Evolutionary conservation across 2,797 vertebrate species (phyloP), one percentile per base, ranked within the genome.

Genomic region (Limnodromus scolopaceus): DNA sequence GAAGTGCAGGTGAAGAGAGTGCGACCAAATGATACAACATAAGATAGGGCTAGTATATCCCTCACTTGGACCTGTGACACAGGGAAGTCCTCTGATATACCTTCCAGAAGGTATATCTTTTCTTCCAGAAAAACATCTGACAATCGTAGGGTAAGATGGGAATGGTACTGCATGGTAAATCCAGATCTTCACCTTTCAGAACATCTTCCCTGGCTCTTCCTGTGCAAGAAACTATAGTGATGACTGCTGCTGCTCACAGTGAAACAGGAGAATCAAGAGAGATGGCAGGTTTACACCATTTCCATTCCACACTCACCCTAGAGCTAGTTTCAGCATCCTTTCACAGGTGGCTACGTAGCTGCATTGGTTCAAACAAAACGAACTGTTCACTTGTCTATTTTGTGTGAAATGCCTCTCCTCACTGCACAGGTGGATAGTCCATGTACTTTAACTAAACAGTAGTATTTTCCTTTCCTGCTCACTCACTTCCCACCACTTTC

Each of bases 331-430:
- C 60, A 49, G 14, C 5, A 18, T 64, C 18, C 24, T 75, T 86
- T 38, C 46, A 53, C 18, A 48, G 18, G 12, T 10, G 13, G 41
- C 34, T 46, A 90, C 0, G 0, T 10, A 68, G 34, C 10, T 65
- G 28, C n/a, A 36, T 32, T 69, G 30, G 46, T 25, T 83, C 41
- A 61, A 87, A 78, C 2, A 71, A 93, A 71, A 18, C 1, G 1
- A 87, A 49, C n/a, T 11, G 13, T 27, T 89, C 36, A n/a, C 11
- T 57, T 57, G 5, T 4, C 25, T 68, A 1, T 60, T 46, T 64
- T 43, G 18, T 46, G n/a, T 54, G 38, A 75, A 78, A 84, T 13
- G 18, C 18, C 22, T 55, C 18, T 70, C 22, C 28, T 69, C 13
- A 27, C 41, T 3, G 4, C 9, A 22, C 19, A 25, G 12, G 4